Conservation (phyloP, 2,888 invertebrate genomes). For the Kuschelorhynchus macadamiae region DNA sequence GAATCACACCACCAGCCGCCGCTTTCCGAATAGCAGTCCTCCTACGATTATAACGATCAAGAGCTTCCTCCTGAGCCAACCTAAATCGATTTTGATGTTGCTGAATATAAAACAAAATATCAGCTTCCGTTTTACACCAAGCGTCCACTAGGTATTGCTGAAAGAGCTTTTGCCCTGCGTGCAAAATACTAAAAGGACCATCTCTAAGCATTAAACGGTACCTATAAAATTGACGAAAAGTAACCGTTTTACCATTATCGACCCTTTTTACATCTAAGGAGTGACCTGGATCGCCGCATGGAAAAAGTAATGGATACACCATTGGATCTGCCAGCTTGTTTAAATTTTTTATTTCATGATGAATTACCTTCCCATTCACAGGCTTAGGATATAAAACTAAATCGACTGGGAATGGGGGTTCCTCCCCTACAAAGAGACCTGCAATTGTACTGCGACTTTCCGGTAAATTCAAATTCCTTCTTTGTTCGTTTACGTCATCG, state of each 20-base stretch:
- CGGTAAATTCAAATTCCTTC: no score
- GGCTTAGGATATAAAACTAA: no score
- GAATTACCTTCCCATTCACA: no score
- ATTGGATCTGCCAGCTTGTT: no score
- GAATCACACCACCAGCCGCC: not conserved
- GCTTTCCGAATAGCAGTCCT: not conserved
- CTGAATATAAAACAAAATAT: not conserved
- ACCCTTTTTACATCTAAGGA: not conserved
- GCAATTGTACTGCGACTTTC: no score
- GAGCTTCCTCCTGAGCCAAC: not conserved
- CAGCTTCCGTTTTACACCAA: not conserved
- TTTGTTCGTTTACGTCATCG: no score
- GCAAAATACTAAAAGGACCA: not conserved
- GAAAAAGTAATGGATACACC: constrained; percentile 5
- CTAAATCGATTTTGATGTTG: no score
- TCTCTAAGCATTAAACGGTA: not conserved
- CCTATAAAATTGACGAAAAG: not conserved
- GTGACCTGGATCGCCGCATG: not conserved
- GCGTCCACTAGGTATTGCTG: constrained; percentile 1
- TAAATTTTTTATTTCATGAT: no score
- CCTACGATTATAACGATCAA: not conserved
- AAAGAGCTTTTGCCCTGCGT: not conserved
- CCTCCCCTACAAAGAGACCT: no score
- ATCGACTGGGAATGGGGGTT: no score
- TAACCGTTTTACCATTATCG: not conserved